These are phyloP conservation scores for Penaeus indicus DNA, from an alignment of 1,140 invertebrate species.

Conservation along the genomic window DNA sequence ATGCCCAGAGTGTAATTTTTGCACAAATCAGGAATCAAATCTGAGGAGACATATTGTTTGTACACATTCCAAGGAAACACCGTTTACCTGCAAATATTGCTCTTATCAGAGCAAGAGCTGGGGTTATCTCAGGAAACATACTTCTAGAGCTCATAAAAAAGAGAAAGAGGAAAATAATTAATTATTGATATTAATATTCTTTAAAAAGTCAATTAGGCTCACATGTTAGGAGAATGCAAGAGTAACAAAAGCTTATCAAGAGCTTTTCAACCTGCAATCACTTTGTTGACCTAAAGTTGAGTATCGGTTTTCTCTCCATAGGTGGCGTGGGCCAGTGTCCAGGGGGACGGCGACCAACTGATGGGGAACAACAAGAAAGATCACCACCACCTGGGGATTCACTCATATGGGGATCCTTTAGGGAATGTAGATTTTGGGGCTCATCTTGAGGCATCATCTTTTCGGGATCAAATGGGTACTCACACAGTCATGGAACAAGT, in stretches of 20 bases:
- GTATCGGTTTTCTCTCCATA: slow-evolving; percentile 45
- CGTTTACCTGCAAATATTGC: no score
- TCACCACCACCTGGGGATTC: slow-evolving; percentile 41
- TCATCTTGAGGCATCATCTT: slow-evolving; percentile 9
- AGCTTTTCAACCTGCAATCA: background rate
- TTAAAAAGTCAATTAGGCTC: no score
- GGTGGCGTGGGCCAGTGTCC: slow-evolving; percentile 53
- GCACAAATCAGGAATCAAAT: background rate
- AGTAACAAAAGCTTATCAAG: no score
- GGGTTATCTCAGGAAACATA: no score
- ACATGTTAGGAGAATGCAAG: no score
- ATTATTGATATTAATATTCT: no score
- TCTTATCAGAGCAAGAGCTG: no score
- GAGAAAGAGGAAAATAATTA: no score
- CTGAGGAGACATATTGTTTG: slow-evolving; percentile 27
- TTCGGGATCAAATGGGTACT: slow-evolving; percentile 6
- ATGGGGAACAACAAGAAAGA: slow-evolving; percentile 19
- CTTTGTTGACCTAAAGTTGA: slow-evolving; percentile 29
- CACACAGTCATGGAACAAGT: slow-evolving; percentile 20
- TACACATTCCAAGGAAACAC: background rate
- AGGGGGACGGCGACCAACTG: slow-evolving; percentile 30
- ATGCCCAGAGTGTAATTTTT: slow-evolving; percentile 16
- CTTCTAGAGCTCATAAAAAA: no score
- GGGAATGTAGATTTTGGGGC: background rate
- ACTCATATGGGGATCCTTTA: slow-evolving; percentile 25